Percentiles rank a stretch among this genome's conserved stretches.
Evolutionary conservation across 2,113 vertebrate species (phyloP).

Genomic region (Orthochromis malagaraziensis): DNA sequence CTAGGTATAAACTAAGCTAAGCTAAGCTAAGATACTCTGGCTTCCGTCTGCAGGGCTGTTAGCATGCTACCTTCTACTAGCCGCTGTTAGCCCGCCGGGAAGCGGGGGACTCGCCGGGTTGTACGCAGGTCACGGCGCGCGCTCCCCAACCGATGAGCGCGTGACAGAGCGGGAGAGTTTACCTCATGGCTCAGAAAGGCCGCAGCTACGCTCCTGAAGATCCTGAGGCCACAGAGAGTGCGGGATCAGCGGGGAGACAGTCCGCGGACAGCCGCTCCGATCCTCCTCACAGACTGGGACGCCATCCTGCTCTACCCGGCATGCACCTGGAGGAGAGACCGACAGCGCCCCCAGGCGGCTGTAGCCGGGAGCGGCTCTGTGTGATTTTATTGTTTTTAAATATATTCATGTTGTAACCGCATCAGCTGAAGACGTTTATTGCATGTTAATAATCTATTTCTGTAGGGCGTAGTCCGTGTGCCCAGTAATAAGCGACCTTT

Average conservation of each 20-base stretch:
- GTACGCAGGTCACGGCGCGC: not conserved
- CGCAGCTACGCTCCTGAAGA: not conserved
- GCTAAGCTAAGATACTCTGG: not conserved
- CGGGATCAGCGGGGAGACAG: not conserved
- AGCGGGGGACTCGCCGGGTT: not conserved
- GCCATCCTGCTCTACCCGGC: conserved; percentile 38
- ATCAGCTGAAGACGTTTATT: not conserved
- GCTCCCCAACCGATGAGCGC: not conserved
- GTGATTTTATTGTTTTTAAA: not conserved
- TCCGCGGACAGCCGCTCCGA: conserved; percentile 36
- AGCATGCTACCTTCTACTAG: not conserved
- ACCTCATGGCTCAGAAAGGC: conserved; percentile 45
- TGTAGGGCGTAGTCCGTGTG: not conserved
- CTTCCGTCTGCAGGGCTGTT: not conserved
- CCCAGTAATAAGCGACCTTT: not conserved
- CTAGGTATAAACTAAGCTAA: not conserved
- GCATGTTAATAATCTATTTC: not conserved
- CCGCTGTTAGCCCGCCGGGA: not conserved
- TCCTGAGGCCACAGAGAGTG: not conserved
- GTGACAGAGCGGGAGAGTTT: not conserved
- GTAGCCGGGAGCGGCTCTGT: not conserved
- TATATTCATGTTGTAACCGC: not conserved
- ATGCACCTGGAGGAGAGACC: not conserved
- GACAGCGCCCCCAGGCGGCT: not conserved
- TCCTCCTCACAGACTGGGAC: conserved; percentile 22